phyloP scores from a whole-genome alignment of 2,113 vertebrate species.

The Elaphurus davidianus region DNA sequence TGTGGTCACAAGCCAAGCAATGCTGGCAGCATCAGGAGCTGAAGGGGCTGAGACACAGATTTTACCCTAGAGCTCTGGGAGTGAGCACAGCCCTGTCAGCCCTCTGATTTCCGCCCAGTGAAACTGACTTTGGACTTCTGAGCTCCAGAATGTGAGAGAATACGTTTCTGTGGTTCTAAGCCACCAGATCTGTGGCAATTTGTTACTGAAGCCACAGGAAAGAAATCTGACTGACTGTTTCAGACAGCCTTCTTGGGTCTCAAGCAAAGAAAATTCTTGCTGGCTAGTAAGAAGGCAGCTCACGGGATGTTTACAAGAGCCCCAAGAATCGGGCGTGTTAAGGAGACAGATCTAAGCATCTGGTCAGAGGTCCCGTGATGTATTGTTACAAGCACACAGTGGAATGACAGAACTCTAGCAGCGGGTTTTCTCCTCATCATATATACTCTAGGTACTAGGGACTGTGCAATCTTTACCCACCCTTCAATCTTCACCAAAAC shows the following conservation, averaged over 20 bases:
- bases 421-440: not conserved
- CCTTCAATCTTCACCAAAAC: accelerated
- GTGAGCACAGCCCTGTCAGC: accelerated
- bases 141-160: not conserved
- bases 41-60: accelerated
- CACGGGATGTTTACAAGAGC: accelerated
- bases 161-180: not conserved
- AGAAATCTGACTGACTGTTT: not conserved
- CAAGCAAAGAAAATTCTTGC: not conserved
- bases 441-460: accelerated
- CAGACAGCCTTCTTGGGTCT: not conserved
- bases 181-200: too few species aligned
- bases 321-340: accelerated
- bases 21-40: not conserved
- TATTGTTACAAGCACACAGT: accelerated
- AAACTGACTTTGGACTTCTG: not conserved
- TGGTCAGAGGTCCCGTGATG: accelerated
- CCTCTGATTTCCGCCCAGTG: accelerated
- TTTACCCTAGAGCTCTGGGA: accelerated
- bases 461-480: accelerated
- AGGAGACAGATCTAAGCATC: accelerated
- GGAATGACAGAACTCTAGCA: accelerated
- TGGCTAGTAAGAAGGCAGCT: too few species aligned
- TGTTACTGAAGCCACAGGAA: not conserved
- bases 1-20: not conserved